Evolutionary conservation across 2,888 invertebrate genomes (phyloP), one percentile per base, ranked within the genome.

Genomic region (Strigamia maritima): DNA sequence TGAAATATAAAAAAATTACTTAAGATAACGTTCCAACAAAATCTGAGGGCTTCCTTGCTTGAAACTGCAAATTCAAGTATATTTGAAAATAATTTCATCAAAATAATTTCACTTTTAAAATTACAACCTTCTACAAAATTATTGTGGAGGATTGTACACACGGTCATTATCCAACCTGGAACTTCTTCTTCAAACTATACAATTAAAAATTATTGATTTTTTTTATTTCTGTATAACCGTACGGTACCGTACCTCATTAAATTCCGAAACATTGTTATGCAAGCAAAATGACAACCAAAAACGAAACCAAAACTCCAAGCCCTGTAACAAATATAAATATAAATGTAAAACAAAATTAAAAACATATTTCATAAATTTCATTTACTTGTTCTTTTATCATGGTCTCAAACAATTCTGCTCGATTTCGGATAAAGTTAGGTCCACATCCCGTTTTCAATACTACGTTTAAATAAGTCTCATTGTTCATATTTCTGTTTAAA

Each of bases 1-100:
- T n/a, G n/a, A n/a, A n/a, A n/a, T n/a, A n/a, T n/a, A n/a, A n/a
- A n/a, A 3, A 49, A n/a, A 2, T 60, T 60, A 60, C 60, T 60
- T 60, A 60, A 22, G 24, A 60, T 60, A 10, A n/a, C n/a, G 60
- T 60, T 60, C 60, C 60, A 60, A 24, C 60, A 60, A 60, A 60
- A 60, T 19, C 24, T 60, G 60, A 19, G 8, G 2, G 60, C 60
- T 19, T 60, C 60, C 8, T 60, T 60, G 22, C 19, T 60, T 60
- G 60, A 60, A 19, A 60, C 60, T 60, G 19, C 4, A 60, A 60
- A 24, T 4, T 10, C 16, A 40, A 14, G 14, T n/a, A 6, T 2
- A 24, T 60, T 19, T 10, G n/a, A n/a, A n/a, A 22, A 2, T 6
- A 19, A 60, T 19, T 24, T 14, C 12, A 38, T 8, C 38, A 44